Conservation (phyloP, 2,888 invertebrate species). For the Punctoribates punctum region DNA sequence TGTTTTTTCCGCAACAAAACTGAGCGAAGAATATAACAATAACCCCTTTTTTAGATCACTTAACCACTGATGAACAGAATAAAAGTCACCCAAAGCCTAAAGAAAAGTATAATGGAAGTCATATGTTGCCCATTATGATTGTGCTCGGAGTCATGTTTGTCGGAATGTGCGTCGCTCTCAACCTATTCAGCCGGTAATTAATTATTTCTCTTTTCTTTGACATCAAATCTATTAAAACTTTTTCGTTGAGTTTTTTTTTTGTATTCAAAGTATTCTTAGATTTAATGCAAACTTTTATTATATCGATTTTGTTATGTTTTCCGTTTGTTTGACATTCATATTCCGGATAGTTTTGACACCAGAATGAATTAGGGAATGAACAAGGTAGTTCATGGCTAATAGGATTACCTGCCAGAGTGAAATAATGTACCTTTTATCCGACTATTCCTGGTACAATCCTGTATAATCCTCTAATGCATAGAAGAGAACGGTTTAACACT, state of each 20-base stretch:
- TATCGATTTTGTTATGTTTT: not conserved
- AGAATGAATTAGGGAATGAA: too few species aligned
- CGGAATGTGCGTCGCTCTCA: conserved; percentile 43
- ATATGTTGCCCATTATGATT: conserved; percentile 43
- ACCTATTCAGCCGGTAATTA: conserved; percentile 43
- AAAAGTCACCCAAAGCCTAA: not conserved
- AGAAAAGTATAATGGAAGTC: conserved; percentile 8
- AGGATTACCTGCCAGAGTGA: too few species aligned
- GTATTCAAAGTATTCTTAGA: not conserved
- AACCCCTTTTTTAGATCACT: not conserved
- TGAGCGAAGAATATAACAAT: not conserved
- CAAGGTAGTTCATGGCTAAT: too few species aligned
- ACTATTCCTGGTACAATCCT: too few species aligned
- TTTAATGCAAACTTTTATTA: not conserved
- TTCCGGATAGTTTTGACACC: too few species aligned
- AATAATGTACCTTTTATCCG: too few species aligned
- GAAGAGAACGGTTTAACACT: too few species aligned
- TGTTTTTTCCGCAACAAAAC: not conserved
- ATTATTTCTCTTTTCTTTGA: conserved; percentile 2
- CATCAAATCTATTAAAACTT: not conserved
- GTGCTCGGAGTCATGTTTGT: conserved; percentile 43
- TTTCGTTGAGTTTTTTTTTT: not conserved
- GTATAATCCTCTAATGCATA: too few species aligned
- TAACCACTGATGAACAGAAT: not conserved
- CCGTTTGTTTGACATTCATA: too few species aligned